Percentiles rank a stretch among this genome's conserved stretches.
These are phyloP conservation scores for Patella depressa DNA, from an alignment of 2,888 invertebrate genomes.

Conservation along the genomic window DNA sequence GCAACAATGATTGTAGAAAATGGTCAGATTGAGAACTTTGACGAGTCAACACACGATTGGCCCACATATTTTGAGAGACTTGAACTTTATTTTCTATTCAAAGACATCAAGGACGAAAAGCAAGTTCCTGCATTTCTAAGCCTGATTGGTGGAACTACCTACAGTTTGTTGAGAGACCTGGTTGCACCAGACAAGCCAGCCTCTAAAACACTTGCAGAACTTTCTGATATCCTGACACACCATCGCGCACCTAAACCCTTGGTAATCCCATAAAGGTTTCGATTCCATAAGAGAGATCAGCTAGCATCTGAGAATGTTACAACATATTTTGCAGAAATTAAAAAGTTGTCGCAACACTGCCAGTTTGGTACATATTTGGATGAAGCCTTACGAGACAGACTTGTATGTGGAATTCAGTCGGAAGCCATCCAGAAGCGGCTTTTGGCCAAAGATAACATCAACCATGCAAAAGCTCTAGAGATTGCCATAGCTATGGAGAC, in stretches of 20 bases:
- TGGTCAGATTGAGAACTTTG: slow-evolving; percentile 9
- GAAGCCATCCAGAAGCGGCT: background rate
- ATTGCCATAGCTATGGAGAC: slow-evolving; percentile 2
- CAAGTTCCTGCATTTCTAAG: background rate
- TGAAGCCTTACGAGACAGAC: background rate
- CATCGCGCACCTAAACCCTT: background rate
- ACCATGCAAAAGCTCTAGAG: slow-evolving; percentile 1
- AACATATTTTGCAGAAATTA: background rate
- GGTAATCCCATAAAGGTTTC: background rate
- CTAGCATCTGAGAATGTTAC: background rate
- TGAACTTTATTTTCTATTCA: background rate
- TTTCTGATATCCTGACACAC: background rate
- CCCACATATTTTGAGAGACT: background rate
- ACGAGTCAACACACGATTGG: background rate
- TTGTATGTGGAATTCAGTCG: background rate
- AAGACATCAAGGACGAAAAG: background rate
- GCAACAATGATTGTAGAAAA: too few species aligned
- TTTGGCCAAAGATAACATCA: background rate
- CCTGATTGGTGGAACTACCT: background rate
- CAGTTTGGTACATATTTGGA: slow-evolving; percentile 4
- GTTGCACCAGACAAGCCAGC: background rate
- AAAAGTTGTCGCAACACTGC: background rate
- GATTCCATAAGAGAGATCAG: background rate
- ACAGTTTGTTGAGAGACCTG: slow-evolving; percentile 2
- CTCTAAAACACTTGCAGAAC: too few species aligned